These are phyloP conservation scores for Clavelina lepadiformis DNA, from an alignment of 23 tunicate species.

Conservation along the genomic window DNA sequence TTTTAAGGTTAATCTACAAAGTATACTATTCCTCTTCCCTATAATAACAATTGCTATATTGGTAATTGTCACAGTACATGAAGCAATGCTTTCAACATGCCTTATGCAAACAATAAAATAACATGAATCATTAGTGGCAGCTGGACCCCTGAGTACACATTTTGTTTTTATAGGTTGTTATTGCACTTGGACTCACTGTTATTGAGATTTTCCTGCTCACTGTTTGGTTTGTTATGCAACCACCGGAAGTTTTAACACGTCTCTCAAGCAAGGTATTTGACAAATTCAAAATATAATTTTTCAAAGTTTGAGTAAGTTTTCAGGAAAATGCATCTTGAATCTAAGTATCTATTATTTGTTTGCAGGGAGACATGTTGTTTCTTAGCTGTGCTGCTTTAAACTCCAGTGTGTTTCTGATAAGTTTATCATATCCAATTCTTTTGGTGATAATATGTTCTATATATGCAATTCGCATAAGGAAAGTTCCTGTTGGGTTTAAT, in stretches of 20 bases:
- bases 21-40: too few species aligned
- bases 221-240: constrained; percentile 41
- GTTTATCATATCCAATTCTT: constrained; percentile 42
- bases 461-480: constrained; percentile 50
- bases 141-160: background rate
- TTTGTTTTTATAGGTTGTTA: constrained; percentile 15
- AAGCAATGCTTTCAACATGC: too few species aligned
- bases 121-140: background rate
- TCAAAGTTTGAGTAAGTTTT: too few species aligned
- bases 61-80: too few species aligned
- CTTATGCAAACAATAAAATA: background rate
- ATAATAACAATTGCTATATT: too few species aligned
- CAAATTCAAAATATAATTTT: too few species aligned
- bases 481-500: constrained; percentile 70
- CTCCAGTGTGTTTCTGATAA: constrained; percentile 19
- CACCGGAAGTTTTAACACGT: constrained; percentile 14
- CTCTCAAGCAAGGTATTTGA: background rate
- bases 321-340: too few species aligned
- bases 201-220: constrained; percentile 44
- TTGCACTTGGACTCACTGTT: constrained; percentile 26
- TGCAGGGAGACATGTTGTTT: too few species aligned
- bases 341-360: too few species aligned
- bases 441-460: constrained; percentile 29
- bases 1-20: too few species aligned
- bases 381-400: too few species aligned